phyloP scores from a whole-genome alignment of 1,140 invertebrate species.

The Antheraea mylitta region DNA sequence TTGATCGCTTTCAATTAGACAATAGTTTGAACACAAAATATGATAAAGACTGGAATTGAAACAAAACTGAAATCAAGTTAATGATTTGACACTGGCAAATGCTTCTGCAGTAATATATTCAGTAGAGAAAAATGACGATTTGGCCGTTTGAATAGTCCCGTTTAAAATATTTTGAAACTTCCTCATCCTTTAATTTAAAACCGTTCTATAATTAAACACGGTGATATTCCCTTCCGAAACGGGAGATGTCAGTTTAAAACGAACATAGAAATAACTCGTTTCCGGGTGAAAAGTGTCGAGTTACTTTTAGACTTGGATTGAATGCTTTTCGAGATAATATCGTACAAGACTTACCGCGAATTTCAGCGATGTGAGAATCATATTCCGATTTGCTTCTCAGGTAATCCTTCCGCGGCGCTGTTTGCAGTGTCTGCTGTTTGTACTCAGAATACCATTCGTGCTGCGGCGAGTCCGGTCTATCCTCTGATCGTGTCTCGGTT shows the following conservation, averaged over 20 bases:
- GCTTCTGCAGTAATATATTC: too few species aligned
- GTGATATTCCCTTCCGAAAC: background rate
- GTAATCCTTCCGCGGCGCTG: conserved; percentile 81
- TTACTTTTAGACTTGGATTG: background rate
- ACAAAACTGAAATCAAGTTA: too few species aligned
- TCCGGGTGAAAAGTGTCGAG: background rate
- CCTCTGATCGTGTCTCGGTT: conserved; percentile 48
- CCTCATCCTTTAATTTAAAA: background rate
- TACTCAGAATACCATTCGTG: conserved; percentile 72
- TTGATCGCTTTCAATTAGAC: too few species aligned
- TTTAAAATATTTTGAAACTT: background rate
- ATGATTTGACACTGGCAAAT: too few species aligned
- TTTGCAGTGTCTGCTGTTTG: conserved; percentile 72
- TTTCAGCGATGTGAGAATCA: conserved; percentile 91
- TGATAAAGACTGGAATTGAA: too few species aligned
- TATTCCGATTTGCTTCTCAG: conserved; percentile 88
- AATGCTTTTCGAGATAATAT: background rate
- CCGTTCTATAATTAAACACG: background rate
- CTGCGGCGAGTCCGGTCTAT: conserved; percentile 80
- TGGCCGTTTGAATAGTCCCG: too few species aligned
- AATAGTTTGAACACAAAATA: too few species aligned
- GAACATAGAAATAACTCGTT: conserved; percentile 4
- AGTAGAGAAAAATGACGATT: too few species aligned
- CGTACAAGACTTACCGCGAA: conserved; percentile 84
- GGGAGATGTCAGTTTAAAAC: background rate